Base-by-base conservation (phyloP, 2,797 vertebrate species). In the Cirrhinus mrigala region DNA sequence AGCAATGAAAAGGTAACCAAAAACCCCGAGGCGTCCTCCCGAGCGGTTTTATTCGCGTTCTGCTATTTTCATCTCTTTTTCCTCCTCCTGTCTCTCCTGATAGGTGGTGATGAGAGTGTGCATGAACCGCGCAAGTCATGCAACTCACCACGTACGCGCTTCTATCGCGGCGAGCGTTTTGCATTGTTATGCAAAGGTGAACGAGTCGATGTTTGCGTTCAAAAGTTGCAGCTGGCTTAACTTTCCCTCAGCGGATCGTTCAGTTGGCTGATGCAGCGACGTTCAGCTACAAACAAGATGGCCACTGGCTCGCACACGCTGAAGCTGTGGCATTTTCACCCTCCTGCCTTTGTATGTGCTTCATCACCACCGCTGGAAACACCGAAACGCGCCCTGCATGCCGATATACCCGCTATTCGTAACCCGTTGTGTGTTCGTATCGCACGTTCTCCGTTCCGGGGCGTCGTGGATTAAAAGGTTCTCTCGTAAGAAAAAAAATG, bases 1-100 rank as follows among this genome's bases (percentile, higher is more conserved):
- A 79, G 88, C 89, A 92, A 94, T 94, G 95, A 92, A 89, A 94
- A 95, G 95, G 95, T 96, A 95, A 87, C 37, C 62, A 78, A 27
- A 60, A 60, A 24, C 73, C 40, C 56, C 52, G 20, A 15, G 24
- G 74, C 9, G 58, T 33, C 85, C 80, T 52, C 54, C 62, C 79
- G 54, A 46, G 22, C 66, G 16, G 54, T 86, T 68, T 52, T 74
- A 56, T 37, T 24, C 16, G 37, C 56, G 27, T 48, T 20, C 15
- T 46, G 73, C 54, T 69, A 27, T 87, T 84, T 87, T 78, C 62
- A 75, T 82, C 85, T 85, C 85, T 80, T 76, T 85, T 58, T 86
- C 62, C 58, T 76, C 54, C 54, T 27, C 22, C 81, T 46, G 56
- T 12, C 76, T 62, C 56, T 79, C 37, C n/a, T 73, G 11, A 60